Evolutionary conservation across 2,797 vertebrate species (phyloP).

Genomic region (Chaunax sp.): DNA sequence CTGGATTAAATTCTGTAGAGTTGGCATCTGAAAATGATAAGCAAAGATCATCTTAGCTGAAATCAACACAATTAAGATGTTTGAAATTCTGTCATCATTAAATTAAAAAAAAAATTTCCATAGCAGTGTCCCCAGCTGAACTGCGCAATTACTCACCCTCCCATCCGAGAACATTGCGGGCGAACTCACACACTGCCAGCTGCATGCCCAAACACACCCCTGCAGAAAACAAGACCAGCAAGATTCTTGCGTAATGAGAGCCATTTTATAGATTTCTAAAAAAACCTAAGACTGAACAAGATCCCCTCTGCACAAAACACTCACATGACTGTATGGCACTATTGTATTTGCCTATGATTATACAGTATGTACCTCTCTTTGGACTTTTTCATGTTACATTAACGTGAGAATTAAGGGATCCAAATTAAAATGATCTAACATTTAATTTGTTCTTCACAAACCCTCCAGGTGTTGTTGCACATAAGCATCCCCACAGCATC

Average conservation of each 20-base stretch:
- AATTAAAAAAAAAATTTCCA: slow-evolving; percentile 31
- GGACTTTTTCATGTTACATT: slow-evolving; percentile 4
- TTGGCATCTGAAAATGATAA: slow-evolving; percentile 88
- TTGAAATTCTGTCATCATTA: slow-evolving; percentile 10
- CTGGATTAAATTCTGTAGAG: slow-evolving; percentile 96
- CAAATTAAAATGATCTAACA: too few relatives aligned
- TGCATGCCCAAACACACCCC: slow-evolving; percentile 98
- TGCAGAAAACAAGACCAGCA: slow-evolving; percentile 71
- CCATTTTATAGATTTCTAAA: slow-evolving; percentile 29
- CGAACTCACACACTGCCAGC: slow-evolving; percentile 94
- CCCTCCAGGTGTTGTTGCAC: too few relatives aligned
- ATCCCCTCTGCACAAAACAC: slow-evolving; percentile 23
- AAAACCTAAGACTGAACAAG: slow-evolving; percentile 33
- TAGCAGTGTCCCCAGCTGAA: slow-evolving; percentile 1
- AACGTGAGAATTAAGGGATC: too few relatives aligned
- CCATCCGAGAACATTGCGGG: slow-evolving; percentile 91
- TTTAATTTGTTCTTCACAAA: too few relatives aligned
- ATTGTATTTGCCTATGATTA: slow-evolving; percentile 23
- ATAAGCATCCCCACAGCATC: too few relatives aligned
- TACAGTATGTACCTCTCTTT: slow-evolving; percentile 17
- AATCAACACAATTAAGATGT: slow-evolving; percentile 7
- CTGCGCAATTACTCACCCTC: slow-evolving; percentile 82
- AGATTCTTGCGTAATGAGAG: slow-evolving; percentile 41
- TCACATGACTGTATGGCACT: slow-evolving; percentile 3
- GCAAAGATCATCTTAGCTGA: slow-evolving; percentile 36